Conservation (phyloP, 2,797 vertebrate genomes). For the Onychomys torridus region DNA sequence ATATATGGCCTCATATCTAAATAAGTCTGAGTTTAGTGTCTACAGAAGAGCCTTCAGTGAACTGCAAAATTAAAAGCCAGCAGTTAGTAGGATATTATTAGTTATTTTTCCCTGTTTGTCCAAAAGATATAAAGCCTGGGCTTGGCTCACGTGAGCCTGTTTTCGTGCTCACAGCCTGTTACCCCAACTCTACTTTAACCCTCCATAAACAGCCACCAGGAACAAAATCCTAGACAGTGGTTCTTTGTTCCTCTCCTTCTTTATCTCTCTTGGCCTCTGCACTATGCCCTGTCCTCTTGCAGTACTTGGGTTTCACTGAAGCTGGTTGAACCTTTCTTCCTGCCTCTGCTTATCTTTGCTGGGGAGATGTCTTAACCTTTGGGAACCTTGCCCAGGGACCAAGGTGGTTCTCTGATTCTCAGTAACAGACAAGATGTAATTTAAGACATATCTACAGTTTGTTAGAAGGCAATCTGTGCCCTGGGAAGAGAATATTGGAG, state of each 20-base stretch:
- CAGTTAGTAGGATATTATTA: neutral
- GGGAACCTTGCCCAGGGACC: neutral
- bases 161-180: neutral
- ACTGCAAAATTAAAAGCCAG: neutral
- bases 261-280: neutral
- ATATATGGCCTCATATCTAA: neutral
- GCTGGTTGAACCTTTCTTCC: neutral
- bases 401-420: neutral
- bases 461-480: neutral
- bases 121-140: neutral
- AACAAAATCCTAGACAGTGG: neutral
- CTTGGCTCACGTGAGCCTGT: neutral
- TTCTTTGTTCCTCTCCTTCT: neutral
- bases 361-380: neutral
- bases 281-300: no score
- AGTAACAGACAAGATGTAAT: no score
- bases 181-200: neutral
- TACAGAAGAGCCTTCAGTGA: neutral
- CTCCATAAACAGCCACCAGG: neutral
- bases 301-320: neutral
- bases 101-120: neutral
- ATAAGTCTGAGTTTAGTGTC: neutral
- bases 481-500: neutral
- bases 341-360: neutral
- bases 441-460: neutral